Evolutionary conservation across 2,888 invertebrate genomes (phyloP), one percentile per base, ranked within the genome.

Genomic region (Caenorhabditis sp.): DNA sequence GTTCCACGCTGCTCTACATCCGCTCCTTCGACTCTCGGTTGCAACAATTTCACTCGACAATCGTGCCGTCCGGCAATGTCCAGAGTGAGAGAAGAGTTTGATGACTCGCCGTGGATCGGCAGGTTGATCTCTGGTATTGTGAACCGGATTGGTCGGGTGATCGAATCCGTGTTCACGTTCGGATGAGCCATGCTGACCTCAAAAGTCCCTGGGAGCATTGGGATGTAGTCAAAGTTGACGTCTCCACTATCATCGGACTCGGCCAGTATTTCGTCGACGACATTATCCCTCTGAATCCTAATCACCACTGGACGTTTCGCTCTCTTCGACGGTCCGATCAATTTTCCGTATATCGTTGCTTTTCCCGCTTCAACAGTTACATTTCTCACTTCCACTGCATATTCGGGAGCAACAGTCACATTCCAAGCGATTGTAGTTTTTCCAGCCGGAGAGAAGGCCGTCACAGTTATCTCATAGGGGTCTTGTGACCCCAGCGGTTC

Each of bases 381-480:
- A 63, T 80, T 72, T 22, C 78, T 63, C 11, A 82, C 45, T 22
- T 71, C 41, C 1, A 68, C 78, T n/a, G 58, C 62, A 53, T 82
- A 82, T 9, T 75, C 65, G 15, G 82, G 82, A 20, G 68, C 46
- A 2, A 82, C 76, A 24, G 79, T 73, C 3, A 82, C 55, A 61
- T 82, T 78, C 82, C 82, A 82, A 0, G 65, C 17, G 6, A 82
- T 61, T 1, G 32, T 41, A 2, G 68, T 71, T 17, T 82, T 74
- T 50, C 81, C 81, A 37, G 82, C 72, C 9, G 77, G 71, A 11
- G 82, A 82, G 43, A 79, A 56, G 0, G 78, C 79, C 2, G 73
- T 76, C 5, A 83, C 80, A n/a, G 72, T 43, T 7, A 85, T 80
- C 17, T 70, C 58, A 48, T 85, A 82, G 15, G 85, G 84, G 2